These are phyloP conservation scores for Netelia virgata DNA, from an alignment of 2,888 invertebrate genomes.

Conservation along the genomic window DNA sequence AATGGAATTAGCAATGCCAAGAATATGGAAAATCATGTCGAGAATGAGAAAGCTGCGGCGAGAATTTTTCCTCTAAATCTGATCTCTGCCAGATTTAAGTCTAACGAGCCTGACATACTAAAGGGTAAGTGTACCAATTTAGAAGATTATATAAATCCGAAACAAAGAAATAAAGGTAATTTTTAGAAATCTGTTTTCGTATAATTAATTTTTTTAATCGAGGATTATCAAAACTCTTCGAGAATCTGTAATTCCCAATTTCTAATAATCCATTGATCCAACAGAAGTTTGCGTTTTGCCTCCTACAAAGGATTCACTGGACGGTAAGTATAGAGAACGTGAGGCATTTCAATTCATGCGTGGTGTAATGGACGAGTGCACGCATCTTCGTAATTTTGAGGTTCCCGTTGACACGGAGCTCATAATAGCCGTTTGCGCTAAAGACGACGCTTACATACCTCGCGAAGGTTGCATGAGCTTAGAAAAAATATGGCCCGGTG, in stretches of 20 bases:
- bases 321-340: conserved; percentile 89
- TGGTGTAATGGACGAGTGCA: conserved; percentile 99
- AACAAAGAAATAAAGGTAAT: too few relatives aligned
- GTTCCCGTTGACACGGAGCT: conserved; percentile 94
- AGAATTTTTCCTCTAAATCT: conserved; percentile 81
- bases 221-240: not conserved
- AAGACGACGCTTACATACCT: conserved; percentile 96
- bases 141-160: too few relatives aligned
- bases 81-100: conserved; percentile 79
- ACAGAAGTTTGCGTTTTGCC: conserved; percentile 81
- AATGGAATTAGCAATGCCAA: conserved; percentile 52
- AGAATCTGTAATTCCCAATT: not conserved
- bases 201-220: not conserved
- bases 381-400: conserved; percentile 97
- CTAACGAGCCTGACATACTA: conserved; percentile 74
- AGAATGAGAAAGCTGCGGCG: conserved; percentile 81
- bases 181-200: not conserved
- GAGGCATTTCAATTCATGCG: conserved; percentile 97
- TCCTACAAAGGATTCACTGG: conserved; percentile 79
- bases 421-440: conserved; percentile 96
- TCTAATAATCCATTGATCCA: conserved; percentile 51
- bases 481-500: conserved; percentile 97
- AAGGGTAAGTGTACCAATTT: conserved; percentile 74
- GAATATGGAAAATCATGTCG: conserved; percentile 62
- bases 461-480: conserved; percentile 93